A percentile compares a stretch with the other conserved stretches of the same genome.
These are phyloP conservation scores for Nemoura dubitans DNA, from an alignment of 2,888 invertebrate species.

Conservation along the genomic window DNA sequence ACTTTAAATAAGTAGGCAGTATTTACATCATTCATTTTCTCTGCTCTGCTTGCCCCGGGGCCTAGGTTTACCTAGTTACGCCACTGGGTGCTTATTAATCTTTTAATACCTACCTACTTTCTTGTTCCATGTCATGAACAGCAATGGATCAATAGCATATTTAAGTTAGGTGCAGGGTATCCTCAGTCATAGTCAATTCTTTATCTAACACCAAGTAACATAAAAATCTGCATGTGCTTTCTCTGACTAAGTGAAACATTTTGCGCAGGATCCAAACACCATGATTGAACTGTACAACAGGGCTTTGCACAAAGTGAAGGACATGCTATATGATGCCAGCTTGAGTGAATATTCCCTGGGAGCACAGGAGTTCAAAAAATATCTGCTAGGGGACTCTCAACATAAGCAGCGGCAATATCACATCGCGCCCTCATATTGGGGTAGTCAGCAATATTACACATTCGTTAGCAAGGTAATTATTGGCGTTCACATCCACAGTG, in stretches of 20 bases:
- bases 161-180: too few species aligned
- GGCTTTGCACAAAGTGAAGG: neutral
- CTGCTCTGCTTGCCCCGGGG: too few species aligned
- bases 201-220: too few species aligned
- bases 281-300: slow-evolving; percentile 33
- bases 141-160: too few species aligned
- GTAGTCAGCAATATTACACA: neutral
- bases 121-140: too few species aligned
- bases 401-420: neutral
- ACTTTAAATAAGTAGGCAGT: too few species aligned
- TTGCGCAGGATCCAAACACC: slow-evolving; percentile 22
- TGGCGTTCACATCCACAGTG: too few species aligned
- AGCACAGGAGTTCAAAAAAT: slow-evolving; percentile 1
- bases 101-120: too few species aligned
- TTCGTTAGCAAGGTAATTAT: slow-evolving; percentile 13
- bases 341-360: slow-evolving; percentile 18
- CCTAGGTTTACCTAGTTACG: too few species aligned
- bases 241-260: neutral
- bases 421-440: slow-evolving; percentile 25
- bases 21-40: too few species aligned
- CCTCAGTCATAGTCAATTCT: too few species aligned
- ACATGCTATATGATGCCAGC: neutral
- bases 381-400: neutral
- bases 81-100: too few species aligned
- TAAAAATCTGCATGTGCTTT: neutral